Percentiles rank a stretch among this genome's conserved stretches.
phyloP scores from a whole-genome alignment of 2,797 vertebrate species.

The Carduelis carduelis region DNA sequence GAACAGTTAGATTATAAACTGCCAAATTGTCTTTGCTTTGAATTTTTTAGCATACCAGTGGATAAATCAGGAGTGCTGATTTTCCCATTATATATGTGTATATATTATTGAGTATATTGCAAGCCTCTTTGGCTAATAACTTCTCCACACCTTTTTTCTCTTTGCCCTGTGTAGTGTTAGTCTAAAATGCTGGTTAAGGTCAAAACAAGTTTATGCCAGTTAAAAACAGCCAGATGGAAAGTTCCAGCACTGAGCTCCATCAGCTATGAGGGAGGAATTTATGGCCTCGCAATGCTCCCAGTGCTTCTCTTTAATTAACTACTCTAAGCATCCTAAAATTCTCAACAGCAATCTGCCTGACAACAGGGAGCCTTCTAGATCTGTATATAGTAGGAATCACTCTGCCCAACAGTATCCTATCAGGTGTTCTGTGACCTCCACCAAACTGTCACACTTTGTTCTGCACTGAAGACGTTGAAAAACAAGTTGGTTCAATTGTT shows the following conservation, averaged over 20 bases:
- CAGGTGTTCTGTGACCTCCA: constrained; percentile 8
- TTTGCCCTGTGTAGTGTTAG: neutral
- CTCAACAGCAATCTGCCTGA: constrained; percentile 57
- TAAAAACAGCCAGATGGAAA: constrained; percentile 65
- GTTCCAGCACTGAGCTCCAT: constrained; percentile 44
- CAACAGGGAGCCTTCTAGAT: constrained; percentile 42
- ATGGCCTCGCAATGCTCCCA: constrained; percentile 29
- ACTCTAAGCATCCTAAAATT: constrained; percentile 57
- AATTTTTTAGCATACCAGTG: neutral
- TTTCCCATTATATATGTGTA: neutral
- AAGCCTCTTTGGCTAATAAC: neutral
- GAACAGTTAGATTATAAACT: constrained; percentile 20
- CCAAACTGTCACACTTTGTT: neutral
- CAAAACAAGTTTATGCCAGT: constrained; percentile 62
- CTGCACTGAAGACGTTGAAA: neutral
- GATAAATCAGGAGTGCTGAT: neutral
- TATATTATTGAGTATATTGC: neutral
- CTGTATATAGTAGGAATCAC: constrained; percentile 29
- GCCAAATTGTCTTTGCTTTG: neutral
- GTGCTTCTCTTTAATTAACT: constrained; percentile 65
- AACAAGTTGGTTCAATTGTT: neutral
- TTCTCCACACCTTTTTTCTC: neutral
- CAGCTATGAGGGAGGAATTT: constrained; percentile 61
- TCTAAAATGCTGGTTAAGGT: constrained; percentile 57
- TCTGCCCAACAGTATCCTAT: neutral